These are phyloP conservation scores for Talpa occidentalis DNA, from an alignment of 2,113 vertebrate species.

Conservation along the genomic window DNA sequence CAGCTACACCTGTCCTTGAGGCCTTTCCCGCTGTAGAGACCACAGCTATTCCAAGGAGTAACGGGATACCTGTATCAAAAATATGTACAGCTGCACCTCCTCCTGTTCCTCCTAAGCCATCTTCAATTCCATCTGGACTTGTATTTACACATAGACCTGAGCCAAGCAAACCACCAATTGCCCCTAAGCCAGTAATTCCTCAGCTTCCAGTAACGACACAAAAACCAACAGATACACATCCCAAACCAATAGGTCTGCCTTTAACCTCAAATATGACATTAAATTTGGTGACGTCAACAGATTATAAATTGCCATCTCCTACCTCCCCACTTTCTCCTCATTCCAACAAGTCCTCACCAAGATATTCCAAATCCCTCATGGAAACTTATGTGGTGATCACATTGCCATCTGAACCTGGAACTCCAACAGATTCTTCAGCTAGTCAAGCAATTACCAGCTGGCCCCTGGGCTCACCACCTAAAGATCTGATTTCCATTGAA, in stretches of 20 bases:
- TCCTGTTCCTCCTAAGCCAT: constrained; percentile 96
- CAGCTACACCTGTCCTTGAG: constrained; percentile 65
- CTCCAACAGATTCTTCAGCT: constrained; percentile 92
- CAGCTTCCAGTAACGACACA: constrained; percentile 88
- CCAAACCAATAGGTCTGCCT: constrained; percentile 90
- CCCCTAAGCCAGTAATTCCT: constrained; percentile 90
- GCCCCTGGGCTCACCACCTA: constrained; percentile 86
- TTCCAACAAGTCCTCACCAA: constrained; percentile 91
- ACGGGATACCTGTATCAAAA: constrained; percentile 86
- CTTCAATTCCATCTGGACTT: constrained; percentile 93
- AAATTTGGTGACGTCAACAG: constrained; percentile 91
- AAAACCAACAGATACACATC: constrained; percentile 87
- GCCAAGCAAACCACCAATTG: constrained; percentile 92
- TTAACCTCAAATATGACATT: constrained; percentile 90
- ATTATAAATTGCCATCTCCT: constrained; percentile 93
- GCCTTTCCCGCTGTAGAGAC: constrained; percentile 80
- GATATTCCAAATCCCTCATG: constrained; percentile 91
- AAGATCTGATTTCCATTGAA: constrained; percentile 86
- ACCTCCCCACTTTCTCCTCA: constrained; percentile 95
- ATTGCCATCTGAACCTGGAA: constrained; percentile 96
- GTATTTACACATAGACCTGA: constrained; percentile 95
- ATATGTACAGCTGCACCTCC: constrained; percentile 89
- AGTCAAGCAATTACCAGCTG: constrained; percentile 91
- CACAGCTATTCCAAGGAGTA: constrained; percentile 81
- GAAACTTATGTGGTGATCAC: constrained; percentile 99